A percentile compares a stretch with the other conserved stretches of the same genome.
phyloP scores from a whole-genome alignment of 2,797 vertebrate genomes.

The Yasuhikotakia modesta region DNA sequence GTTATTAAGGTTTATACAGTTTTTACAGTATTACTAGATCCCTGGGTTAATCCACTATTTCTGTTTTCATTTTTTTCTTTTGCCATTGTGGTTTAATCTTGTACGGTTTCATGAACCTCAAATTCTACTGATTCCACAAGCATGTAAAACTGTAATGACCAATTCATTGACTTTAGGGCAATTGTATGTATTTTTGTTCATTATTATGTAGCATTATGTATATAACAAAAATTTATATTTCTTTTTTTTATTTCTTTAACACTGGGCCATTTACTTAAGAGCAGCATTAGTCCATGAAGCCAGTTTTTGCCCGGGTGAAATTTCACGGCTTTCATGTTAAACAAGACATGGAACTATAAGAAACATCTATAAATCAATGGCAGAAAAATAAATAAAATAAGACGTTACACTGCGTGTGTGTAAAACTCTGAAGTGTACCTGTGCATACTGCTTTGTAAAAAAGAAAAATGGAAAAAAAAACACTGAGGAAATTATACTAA shows the following conservation, averaged over 20 bases:
- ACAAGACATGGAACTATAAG: constrained; percentile 75
- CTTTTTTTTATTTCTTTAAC: constrained; percentile 59
- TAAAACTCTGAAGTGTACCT: constrained; percentile 78
- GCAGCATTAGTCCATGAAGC: constrained; percentile 66
- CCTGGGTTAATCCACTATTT: constrained; percentile 57
- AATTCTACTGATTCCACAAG: constrained; percentile 55
- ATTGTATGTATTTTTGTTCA: constrained; percentile 47
- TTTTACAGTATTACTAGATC: constrained; percentile 55
- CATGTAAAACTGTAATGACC: constrained; percentile 38
- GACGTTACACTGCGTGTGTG: constrained; percentile 76
- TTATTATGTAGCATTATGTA: constrained; percentile 65
- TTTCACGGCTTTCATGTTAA: constrained; percentile 76
- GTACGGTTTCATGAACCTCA: constrained; percentile 41
- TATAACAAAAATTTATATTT: constrained; percentile 12
- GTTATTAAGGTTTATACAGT: constrained; percentile 45
- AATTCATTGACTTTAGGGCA: constrained; percentile 34
- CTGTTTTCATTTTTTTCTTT: neutral
- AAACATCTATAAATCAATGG: constrained; percentile 61
- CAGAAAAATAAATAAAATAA: constrained; percentile 23
- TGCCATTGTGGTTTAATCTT: constrained; percentile 23
- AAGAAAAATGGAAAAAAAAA: constrained; percentile 80
- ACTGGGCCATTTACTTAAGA: constrained; percentile 73
- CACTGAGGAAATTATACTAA: constrained; percentile 99
- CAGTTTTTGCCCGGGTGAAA: no score
- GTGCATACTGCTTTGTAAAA: constrained; percentile 74